Base-by-base conservation (phyloP, 2,797 vertebrate genomes). In the Anguilla marmorata region DNA sequence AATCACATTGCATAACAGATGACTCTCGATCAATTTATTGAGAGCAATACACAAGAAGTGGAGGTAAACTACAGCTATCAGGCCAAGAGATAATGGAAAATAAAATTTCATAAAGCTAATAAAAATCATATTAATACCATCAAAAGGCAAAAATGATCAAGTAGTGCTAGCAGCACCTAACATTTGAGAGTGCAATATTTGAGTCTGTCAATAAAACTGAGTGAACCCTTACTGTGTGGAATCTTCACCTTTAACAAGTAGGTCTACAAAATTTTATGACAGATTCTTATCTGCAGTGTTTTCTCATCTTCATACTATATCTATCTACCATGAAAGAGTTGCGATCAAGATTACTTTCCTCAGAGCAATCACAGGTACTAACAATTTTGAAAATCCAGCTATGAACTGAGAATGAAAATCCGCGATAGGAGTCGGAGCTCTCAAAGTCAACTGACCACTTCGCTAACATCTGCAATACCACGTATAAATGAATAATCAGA, bases 1-100 rank as follows among this genome's bases (percentile, higher is more conserved):
- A 89, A 88, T 91, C 58, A 21, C 80, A 84, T 87, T 89, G 52
- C 48, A 58, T 76, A 85, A 85, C 82, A 85, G 58, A 30, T 69
- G 58, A 86, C 76, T 84, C 50, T 33, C n/a, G 56, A n/a, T 58
- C 11, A 50, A 45, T 45, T 58, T 66, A 8, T 72, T 82, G 80
- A 45, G 58, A 63, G 45, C 24, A 74, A 85, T 58, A 48, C 52
- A 60, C 7, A 87, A 76, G 4, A 80, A 66, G 30, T 2, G 41
- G 12, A 88, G 41, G 12, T 16, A 60, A 37, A n/a, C 41, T 24
- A 50, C 58, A 21, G 60, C 45, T 24, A 60, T 69, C 30, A 69
- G 21, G 48, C 48, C 14, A 84, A 82, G 27, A 37, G 14, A n/a
- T 14, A 30, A 45, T 52, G 24, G 50, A 58, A 84, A 24, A 84